phyloP scores from a whole-genome alignment of 1,140 invertebrate genomes.

The Diuraphis noxia region DNA sequence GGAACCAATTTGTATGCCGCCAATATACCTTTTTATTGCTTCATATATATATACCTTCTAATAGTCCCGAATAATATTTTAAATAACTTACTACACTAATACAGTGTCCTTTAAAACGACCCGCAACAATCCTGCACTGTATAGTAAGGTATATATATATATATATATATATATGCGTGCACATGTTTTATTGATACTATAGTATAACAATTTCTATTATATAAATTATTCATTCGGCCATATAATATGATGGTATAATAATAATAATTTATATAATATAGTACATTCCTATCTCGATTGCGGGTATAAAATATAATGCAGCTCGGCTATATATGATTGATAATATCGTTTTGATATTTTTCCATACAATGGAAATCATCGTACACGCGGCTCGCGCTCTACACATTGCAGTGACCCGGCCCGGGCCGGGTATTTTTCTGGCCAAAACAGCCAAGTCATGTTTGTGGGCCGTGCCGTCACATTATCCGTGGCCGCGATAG shows the following conservation, averaged over 20 bases:
- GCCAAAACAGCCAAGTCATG: slow-evolving; percentile 40
- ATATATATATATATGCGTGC: background rate
- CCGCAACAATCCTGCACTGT: background rate
- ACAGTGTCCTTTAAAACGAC: background rate
- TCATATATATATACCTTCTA: background rate
- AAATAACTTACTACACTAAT: background rate
- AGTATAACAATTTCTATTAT: background rate
- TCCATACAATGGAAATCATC: slow-evolving; percentile 29
- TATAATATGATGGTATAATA: background rate
- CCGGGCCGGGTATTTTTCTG: background rate
- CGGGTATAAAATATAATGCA: background rate
- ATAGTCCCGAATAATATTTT: background rate
- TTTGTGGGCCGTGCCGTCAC: slow-evolving; percentile 45
- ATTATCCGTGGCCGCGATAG: background rate
- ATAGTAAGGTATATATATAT: too few relatives aligned
- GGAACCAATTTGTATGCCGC: background rate
- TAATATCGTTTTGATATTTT: slow-evolving; percentile 26
- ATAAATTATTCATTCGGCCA: background rate
- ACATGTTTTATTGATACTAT: background rate
- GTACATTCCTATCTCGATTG: background rate
- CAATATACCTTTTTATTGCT: background rate
- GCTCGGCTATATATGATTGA: background rate
- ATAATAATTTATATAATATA: background rate
- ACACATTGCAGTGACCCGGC: background rate
- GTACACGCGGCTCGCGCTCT: background rate